phyloP scores from a whole-genome alignment of 2,113 vertebrate genomes.

The Willisornis vidua region DNA sequence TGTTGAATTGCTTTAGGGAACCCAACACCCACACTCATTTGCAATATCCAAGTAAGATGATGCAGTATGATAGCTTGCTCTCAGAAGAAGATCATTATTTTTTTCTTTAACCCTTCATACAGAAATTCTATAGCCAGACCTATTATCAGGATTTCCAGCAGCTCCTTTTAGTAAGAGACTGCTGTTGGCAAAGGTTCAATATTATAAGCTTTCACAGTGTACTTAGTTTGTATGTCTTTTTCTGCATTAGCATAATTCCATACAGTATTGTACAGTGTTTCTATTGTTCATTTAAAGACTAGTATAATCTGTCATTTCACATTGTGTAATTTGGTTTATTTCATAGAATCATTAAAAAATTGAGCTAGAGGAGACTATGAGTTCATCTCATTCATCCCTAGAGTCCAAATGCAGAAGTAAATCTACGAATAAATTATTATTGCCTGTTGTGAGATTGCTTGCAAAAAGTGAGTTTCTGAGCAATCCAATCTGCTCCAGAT shows the following conservation, averaged over 20 bases:
- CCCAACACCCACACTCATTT: slow-evolving; percentile 15
- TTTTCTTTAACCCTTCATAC: slow-evolving; percentile 9
- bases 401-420: not conserved
- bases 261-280: not conserved
- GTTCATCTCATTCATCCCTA: not conserved
- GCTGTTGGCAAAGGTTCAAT: not conserved
- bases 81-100: not conserved
- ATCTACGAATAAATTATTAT: not conserved
- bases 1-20: slow-evolving; percentile 46
- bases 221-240: not conserved
- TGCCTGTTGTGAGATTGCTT: too few species aligned
- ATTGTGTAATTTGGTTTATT: not conserved
- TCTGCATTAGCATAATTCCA: not conserved
- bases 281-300: not conserved
- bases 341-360: not conserved
- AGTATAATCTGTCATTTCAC: not conserved
- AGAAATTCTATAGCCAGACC: not conserved
- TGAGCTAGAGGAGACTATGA: not conserved
- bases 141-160: not conserved
- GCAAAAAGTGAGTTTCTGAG: too few species aligned
- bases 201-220: not conserved
- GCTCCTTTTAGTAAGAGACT: not conserved
- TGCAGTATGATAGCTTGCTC: not conserved
- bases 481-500: too few species aligned
- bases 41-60: not conserved